Base-by-base conservation (phyloP, 2,113 vertebrate genomes). In the Sapayoa aenigma region DNA sequence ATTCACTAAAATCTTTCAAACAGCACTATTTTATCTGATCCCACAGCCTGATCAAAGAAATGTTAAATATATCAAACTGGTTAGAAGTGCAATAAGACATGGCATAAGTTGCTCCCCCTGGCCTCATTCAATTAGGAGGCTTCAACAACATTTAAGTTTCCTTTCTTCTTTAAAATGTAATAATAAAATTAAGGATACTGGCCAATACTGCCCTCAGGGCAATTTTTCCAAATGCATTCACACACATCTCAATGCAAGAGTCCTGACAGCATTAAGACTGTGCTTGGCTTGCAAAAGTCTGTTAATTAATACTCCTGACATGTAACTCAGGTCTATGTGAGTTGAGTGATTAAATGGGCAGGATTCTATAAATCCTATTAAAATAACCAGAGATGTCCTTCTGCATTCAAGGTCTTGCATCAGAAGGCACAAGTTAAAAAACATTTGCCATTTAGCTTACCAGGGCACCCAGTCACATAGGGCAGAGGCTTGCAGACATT, bases 401-500 rank as follows among this genome's bases (percentile, higher is more conserved):
- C 55, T 82, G 33, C 35, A 12, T 44, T 5, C 5, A 59, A 49
- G 7, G 5, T 49, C 47, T 71, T 30, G 18, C 42, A 87, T 24
- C 10, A 88, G 14, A 76, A 76, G 24, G 46, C 18, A 55, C 23
- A 77, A 60, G 20, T 22, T 33, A 84, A 77, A 20, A 78, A 77
- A 35, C 2, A 1, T 13, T 73, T 71, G 52, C 9, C 16, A 60
- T 27, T 65, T 88, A 63, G 55, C 98, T 95, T 96, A 99, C 99
- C 98, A 22, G 98, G 98, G 76, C 99, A 99, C 13, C 97, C 96
- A 0, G 87, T 66, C 9, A 98, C 83, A 2, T 93, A 89, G 2
- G 99, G 98, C 37, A 99, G 98, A 10, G 99, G 99, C 41, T 95
- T 99, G 97, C 99, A 99, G 59, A 99, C 98, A 14, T 98, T 99